Conservation (phyloP, 2,113 vertebrate genomes). For the Origma solitaria region DNA sequence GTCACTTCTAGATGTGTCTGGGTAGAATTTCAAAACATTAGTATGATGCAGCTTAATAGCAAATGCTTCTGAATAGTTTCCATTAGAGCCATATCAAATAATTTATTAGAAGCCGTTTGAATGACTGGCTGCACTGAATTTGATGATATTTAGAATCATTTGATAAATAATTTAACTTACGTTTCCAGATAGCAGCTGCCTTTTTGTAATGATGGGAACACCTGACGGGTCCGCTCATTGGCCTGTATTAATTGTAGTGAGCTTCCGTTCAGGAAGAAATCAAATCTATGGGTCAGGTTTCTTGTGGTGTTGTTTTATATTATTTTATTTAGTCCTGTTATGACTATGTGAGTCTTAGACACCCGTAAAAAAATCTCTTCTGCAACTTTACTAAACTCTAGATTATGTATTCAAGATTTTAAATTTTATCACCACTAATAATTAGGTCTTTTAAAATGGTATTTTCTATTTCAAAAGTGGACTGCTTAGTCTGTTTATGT, state of each 20-base stretch:
- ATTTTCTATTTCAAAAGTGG: background rate
- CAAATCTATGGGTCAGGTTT: background rate
- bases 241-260: background rate
- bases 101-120: background rate
- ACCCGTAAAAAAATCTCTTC: background rate
- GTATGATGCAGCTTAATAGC: background rate
- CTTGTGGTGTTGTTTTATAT: background rate
- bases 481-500: background rate
- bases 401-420: background rate
- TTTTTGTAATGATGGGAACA: background rate
- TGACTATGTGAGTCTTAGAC: background rate
- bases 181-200: conserved; percentile 3
- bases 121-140: background rate
- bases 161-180: conserved; percentile 27
- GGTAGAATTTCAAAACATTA: conserved; percentile 18
- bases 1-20: background rate
- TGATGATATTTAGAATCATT: conserved; percentile 12
- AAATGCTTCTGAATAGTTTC: background rate
- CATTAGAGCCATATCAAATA: background rate
- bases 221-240: background rate
- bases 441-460: background rate
- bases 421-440: background rate
- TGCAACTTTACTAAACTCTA: background rate
- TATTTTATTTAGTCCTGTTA: background rate
- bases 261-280: background rate